Conservation (phyloP, 2,888 invertebrate species). For the Seladonia tumulorum region DNA sequence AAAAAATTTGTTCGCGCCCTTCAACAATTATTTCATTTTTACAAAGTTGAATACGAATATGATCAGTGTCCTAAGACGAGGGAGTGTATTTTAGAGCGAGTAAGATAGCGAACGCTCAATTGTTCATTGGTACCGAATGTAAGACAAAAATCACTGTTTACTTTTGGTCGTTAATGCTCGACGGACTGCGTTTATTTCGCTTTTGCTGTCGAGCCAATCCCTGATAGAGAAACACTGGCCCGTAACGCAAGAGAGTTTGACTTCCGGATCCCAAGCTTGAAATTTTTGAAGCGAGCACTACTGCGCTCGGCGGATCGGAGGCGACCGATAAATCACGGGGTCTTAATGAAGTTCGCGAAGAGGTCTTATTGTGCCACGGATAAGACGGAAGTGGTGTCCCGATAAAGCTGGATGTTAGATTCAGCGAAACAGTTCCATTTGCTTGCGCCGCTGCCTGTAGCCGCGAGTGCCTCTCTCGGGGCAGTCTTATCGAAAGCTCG, state of each 20-base stretch:
- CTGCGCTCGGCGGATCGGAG: neutral
- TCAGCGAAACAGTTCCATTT: conserved; percentile 67
- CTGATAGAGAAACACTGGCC: neutral
- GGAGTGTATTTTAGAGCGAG: too few species aligned
- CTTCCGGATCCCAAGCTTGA: neutral
- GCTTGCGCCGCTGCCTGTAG: conserved; percentile 56
- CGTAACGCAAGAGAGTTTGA: neutral
- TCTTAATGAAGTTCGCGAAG: conserved; percentile 61
- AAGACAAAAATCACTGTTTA: too few species aligned
- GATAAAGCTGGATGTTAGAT: conserved; percentile 65
- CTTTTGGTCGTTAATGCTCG: too few species aligned
- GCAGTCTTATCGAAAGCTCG: conserved; percentile 65
- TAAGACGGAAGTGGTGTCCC: conserved; percentile 66
- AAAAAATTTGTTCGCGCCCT: too few species aligned
- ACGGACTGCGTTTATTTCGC: too few species aligned
- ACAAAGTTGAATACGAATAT: too few species aligned
- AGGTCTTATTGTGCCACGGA: conserved; percentile 54
- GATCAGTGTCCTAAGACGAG: too few species aligned
- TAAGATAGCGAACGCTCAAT: too few species aligned
- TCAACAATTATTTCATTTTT: too few species aligned
- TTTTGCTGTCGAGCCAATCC: neutral
- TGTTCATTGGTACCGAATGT: neutral
- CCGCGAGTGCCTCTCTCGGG: conserved; percentile 59
- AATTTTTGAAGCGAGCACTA: neutral
- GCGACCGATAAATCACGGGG: conserved; percentile 54